These are phyloP conservation scores for Acheta domesticus DNA, from an alignment of 2,888 invertebrate species.

Conservation along the genomic window DNA sequence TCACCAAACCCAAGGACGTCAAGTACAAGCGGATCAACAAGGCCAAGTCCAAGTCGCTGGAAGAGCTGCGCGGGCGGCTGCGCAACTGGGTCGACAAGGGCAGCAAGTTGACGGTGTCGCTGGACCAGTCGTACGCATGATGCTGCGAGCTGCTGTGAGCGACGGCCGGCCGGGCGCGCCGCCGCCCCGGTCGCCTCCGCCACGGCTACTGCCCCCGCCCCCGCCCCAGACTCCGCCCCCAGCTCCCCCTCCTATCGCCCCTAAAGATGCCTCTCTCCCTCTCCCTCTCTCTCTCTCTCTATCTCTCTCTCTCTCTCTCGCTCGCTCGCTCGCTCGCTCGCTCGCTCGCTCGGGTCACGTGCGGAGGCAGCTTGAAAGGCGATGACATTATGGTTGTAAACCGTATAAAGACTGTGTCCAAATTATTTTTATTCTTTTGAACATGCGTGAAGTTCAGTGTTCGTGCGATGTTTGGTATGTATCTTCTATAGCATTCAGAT, in stretches of 20 bases:
- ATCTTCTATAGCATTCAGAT: too few relatives aligned
- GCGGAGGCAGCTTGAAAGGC: background rate
- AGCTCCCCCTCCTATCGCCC: background rate
- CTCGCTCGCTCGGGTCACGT: background rate
- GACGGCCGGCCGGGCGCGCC: background rate
- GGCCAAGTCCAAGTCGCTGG: constrained; percentile 83
- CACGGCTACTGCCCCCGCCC: background rate
- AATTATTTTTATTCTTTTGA: too few relatives aligned
- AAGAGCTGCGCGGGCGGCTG: constrained; percentile 75
- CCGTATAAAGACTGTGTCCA: too few relatives aligned
- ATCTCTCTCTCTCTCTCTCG: too few relatives aligned
- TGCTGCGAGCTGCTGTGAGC: background rate
- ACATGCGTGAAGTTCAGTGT: too few relatives aligned
- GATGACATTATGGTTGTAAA: too few relatives aligned
- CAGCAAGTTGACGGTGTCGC: constrained; percentile 35
- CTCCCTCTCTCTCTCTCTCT: too few relatives aligned
- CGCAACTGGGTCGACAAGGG: constrained; percentile 79
- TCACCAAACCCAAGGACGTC: constrained; percentile 86
- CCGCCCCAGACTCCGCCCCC: background rate
- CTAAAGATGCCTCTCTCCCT: background rate
- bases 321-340: background rate
- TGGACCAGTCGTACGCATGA: constrained; percentile 37
- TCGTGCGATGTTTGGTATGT: too few relatives aligned
- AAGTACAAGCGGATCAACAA: constrained; percentile 88
- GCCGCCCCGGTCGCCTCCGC: background rate